Evolutionary conservation across 2,113 vertebrate species (phyloP).

Genomic region (Tenrec ecaudatus): DNA sequence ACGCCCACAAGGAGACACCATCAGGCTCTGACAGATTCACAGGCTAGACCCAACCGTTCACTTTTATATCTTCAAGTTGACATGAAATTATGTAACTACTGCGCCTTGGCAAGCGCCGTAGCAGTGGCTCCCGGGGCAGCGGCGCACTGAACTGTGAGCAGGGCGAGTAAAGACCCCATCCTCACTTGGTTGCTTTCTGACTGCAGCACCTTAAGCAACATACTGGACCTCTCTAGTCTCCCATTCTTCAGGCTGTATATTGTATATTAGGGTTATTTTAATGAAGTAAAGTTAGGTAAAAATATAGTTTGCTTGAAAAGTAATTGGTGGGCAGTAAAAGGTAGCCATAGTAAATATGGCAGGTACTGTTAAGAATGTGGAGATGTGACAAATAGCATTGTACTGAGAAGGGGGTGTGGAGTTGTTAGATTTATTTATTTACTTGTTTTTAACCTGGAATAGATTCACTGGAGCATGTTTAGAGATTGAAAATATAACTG

Average conservation of each 20-base stretch:
- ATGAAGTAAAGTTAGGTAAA: constrained; percentile 38
- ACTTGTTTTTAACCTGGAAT: constrained; percentile 4
- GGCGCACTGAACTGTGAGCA: accelerated
- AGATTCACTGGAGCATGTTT: constrained; percentile 26
- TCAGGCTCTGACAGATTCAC: too few relatives aligned
- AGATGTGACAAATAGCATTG: not conserved
- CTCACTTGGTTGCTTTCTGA: not conserved
- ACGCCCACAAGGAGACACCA: too few relatives aligned
- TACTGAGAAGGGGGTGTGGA: not conserved
- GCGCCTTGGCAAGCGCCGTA: not conserved
- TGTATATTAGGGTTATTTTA: not conserved
- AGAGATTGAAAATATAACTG: constrained; percentile 42
- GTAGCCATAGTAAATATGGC: not conserved
- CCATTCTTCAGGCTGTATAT: not conserved
- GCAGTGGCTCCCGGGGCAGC: not conserved
- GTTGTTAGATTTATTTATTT: not conserved
- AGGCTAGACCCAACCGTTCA: too few relatives aligned
- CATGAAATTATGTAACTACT: too few relatives aligned
- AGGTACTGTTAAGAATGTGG: not conserved
- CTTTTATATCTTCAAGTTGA: too few relatives aligned
- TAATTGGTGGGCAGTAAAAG: not conserved
- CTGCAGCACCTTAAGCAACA: not conserved
- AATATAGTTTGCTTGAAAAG: not conserved
- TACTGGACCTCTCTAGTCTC: not conserved
- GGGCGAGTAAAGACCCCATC: not conserved